Base-by-base conservation (phyloP, 2,888 invertebrate species). In the Helleia helle region DNA sequence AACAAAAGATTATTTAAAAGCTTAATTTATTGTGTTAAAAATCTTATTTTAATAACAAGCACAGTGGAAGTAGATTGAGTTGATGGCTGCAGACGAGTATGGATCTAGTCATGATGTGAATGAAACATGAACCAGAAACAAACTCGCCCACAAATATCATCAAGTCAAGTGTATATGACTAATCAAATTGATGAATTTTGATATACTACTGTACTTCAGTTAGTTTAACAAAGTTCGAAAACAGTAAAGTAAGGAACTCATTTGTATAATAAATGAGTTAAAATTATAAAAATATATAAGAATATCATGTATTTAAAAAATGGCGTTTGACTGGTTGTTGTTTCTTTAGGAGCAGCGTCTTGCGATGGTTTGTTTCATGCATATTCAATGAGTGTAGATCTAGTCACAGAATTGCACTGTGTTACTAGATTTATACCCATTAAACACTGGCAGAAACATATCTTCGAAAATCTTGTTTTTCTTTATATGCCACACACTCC, bases 381-480 rank as follows among this genome's bases (percentile, higher is more conserved):
- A 76, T 76, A 84, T 77, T 92, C 91, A 91, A 92, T 92, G 92
- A 92, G 92, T 92, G 92, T 92, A 91, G 92, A 92, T 92, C 92
- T 93, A 92, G 92, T 93, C 92, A 93, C 92, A 90, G 72, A 50
- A 69, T 52, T 59, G 47, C 58, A 87, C 87, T 89, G 90, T 79
- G 86, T 36, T 75, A 88, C 90, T 86, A 90, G 90, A 91, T 87
- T 88, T 88, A 87, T 88, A 91, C 90, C 87, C 93, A 91, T 86
- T 88, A 46, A 64, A 55, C 51, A 57, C 63, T 60, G 56, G 45
- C 66, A 40, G 54, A 27, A 36, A 27, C 40, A 48, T 42, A 47
- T 50, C 40, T 37, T n/a, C 14, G 18, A 3, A 5, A 46, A 27
- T 26, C n/a, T n/a, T 37, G 31, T 11, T 15, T 29, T 40, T 36